Evolutionary conservation across 1,140 invertebrate genomes (phyloP), one percentile per base, ranked within the genome.

Genomic region (Caenorhabditis remanei): DNA sequence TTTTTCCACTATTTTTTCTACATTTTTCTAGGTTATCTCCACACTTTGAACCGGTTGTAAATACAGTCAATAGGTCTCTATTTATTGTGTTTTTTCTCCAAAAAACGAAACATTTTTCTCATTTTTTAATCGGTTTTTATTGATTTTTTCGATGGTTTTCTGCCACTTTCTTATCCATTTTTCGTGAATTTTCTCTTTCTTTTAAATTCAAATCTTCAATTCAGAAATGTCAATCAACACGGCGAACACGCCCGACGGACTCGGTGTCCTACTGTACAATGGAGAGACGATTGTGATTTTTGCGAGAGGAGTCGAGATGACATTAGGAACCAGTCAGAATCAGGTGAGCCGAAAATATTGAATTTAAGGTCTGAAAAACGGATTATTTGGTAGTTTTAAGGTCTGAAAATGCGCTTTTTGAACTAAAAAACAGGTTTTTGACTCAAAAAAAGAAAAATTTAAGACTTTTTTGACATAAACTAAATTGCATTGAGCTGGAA

Each of bases 241-340:
- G 55, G 84, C 84, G 41, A 85, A 85, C 58, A 85, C 84, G 40
- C 84, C 84, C 0, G 84, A 85, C n/a, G 84, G 84, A 43, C 56
- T 50, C 2, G 84, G 84, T 9, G 84, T 85, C 41, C 84, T 85
- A 40, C 56, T 85, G 21, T 85, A 63, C 46, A 85, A 85, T 48
- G 84, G 84, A 2, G 58, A 85, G 53, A 50, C 56, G n/a, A 58
- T 84, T 48, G 71, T 79, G 43, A 79, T 79, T 24, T 79, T 79
- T n/a, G 71, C 71, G 11, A 46, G 53, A 24, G 71, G 71, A 53
- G 71, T 79, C 2, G 71, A 53, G 16, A 79, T 79, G 71, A 79
- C 71, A 53, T 40, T 79, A 53, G 71, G 71, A 3, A 79, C 71
- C 5, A 79, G 71, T 79, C 13, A 79, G 53, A 63, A 85, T 85